These are phyloP conservation scores for Rhynchomys soricoides DNA, from an alignment of 2,113 vertebrate genomes.

Conservation along the genomic window DNA sequence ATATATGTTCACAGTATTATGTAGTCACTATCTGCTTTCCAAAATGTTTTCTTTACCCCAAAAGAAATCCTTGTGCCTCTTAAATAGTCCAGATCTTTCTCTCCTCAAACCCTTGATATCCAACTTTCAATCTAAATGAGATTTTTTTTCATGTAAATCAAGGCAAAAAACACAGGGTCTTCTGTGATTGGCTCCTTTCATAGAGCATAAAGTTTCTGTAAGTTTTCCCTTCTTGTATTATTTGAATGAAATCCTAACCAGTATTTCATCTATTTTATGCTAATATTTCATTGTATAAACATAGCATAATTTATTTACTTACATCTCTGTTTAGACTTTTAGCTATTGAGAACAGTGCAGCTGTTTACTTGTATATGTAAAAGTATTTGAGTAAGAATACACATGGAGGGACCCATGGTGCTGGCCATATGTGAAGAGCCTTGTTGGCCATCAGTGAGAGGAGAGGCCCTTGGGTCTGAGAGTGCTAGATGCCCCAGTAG, in stretches of 20 bases:
- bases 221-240: neutral
- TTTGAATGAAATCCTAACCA: too few species aligned
- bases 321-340: neutral
- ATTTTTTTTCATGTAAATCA: neutral
- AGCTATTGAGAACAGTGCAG: neutral
- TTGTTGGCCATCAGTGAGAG: too few species aligned
- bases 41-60: neutral
- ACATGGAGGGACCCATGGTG: too few species aligned
- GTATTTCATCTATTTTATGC: neutral
- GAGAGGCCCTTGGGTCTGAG: too few species aligned
- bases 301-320: neutral
- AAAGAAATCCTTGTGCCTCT: neutral
- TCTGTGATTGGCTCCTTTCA: neutral
- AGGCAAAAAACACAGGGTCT: neutral
- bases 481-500: too few species aligned
- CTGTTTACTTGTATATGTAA: neutral
- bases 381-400: neutral
- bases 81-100: neutral
- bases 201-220: neutral
- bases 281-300: neutral
- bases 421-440: too few species aligned
- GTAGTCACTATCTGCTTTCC: neutral
- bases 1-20: neutral
- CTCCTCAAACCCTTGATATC: neutral
- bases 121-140: neutral